Evolutionary conservation across 2,113 vertebrate species (phyloP).

Genomic region (Zingel zingel): DNA sequence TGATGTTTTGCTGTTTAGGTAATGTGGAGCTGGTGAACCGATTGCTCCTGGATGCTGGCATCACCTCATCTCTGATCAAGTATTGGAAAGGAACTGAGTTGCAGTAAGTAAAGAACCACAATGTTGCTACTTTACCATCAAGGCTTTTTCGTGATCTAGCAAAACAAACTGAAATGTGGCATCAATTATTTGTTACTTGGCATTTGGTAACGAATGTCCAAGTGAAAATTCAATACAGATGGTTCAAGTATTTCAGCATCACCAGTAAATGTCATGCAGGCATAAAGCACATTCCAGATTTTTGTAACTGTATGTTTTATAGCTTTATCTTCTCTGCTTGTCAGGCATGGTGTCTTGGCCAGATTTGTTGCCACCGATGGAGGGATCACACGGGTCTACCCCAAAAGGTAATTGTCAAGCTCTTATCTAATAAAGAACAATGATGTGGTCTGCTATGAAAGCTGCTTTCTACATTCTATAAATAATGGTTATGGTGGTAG

Average conservation of each 20-base stretch:
- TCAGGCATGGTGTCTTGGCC: constrained; percentile 86
- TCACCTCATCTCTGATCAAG: constrained; percentile 91
- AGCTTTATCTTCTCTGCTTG: constrained; percentile 53
- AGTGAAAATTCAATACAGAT: constrained; percentile 39
- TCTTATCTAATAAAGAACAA: constrained; percentile 37
- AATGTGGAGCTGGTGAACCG: constrained; percentile 91
- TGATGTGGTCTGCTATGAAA: constrained; percentile 28
- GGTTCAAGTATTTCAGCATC: constrained; percentile 48
- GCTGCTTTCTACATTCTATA: not conserved
- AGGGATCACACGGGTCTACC: constrained; percentile 95
- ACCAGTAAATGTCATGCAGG: constrained; percentile 51
- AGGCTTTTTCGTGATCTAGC: not conserved
- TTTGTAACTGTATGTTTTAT: constrained; percentile 53
- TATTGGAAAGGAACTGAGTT: constrained; percentile 88
- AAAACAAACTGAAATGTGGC: constrained; percentile 7
- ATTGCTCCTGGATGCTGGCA: constrained; percentile 93
- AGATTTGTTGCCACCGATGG: constrained; percentile 96
- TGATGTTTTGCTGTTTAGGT: constrained; percentile 81
- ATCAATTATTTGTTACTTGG: constrained; percentile 14
- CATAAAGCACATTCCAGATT: constrained; percentile 50
- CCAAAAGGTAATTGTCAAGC: constrained; percentile 88
- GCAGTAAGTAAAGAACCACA: constrained; percentile 84
- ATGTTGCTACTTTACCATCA: not conserved
- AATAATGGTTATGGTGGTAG: not conserved
- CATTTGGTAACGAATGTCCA: constrained; percentile 36